These are phyloP conservation scores for Mercenaria mercenaria DNA, from an alignment of 1,140 invertebrate genomes.

Conservation along the genomic window DNA sequence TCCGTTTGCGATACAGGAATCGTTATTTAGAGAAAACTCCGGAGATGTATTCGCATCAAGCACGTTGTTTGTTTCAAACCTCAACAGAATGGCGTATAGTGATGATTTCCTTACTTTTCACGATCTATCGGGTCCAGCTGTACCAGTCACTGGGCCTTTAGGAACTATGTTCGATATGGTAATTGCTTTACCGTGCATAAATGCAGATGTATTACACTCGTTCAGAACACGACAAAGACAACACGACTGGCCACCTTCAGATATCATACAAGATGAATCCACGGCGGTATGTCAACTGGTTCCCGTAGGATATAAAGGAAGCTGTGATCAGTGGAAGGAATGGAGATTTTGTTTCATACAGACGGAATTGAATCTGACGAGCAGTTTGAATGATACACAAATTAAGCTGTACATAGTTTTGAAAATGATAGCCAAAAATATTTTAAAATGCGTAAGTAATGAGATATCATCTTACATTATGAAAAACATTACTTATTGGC, in stretches of 20 bases:
- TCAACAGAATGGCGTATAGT: background rate
- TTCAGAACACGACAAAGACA: background rate
- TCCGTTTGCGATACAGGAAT: too few relatives aligned
- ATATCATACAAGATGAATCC: background rate
- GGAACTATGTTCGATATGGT: background rate
- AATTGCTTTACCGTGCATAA: background rate
- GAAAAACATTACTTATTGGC: conserved; percentile 49
- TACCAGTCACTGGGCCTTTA: background rate
- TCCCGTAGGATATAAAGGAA: background rate
- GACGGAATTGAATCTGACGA: background rate
- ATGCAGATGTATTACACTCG: background rate
- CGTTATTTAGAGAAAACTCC: background rate
- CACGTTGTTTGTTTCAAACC: too few relatives aligned
- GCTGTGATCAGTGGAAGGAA: background rate
- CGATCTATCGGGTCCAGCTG: background rate
- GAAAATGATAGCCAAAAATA: conserved; percentile 28
- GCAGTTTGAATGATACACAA: conserved; percentile 33
- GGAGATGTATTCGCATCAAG: background rate
- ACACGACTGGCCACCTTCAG: background rate
- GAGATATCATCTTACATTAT: conserved; percentile 41
- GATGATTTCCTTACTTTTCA: too few relatives aligned
- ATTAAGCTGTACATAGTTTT: conserved; percentile 30
- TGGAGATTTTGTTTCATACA: conserved; percentile 44
- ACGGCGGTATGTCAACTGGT: background rate
- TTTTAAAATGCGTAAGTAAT: background rate